phyloP scores from a whole-genome alignment of 1,140 invertebrate species.

The Drosophila athabasca region DNA sequence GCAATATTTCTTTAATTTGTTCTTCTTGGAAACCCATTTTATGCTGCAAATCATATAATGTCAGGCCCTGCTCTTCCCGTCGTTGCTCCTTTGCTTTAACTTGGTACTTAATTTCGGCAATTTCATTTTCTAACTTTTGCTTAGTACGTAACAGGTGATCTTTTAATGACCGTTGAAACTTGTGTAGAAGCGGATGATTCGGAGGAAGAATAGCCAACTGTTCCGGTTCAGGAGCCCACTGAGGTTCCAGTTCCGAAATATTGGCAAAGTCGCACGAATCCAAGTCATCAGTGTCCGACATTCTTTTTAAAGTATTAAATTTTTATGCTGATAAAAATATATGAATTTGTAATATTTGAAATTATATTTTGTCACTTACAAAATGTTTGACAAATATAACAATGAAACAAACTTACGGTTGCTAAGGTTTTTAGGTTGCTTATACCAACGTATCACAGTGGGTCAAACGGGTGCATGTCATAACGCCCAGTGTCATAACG shows the following conservation, averaged over 20 bases:
- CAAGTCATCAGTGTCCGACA: conserved; percentile 41
- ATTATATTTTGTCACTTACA: no score
- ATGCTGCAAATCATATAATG: conserved; percentile 84
- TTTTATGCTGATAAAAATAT: not conserved
- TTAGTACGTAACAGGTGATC: conserved; percentile 86
- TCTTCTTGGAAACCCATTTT: conserved; percentile 85
- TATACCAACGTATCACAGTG: no score
- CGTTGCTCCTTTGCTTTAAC: conserved; percentile 83
- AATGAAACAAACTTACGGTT: no score
- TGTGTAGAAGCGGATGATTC: conserved; percentile 87
- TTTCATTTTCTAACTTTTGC: conserved; percentile 85
- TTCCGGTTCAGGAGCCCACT: conserved; percentile 43
- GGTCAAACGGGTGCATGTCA: no score
- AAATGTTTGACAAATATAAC: no score
- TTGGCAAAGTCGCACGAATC: conserved; percentile 58
- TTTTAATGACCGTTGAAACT: conserved; percentile 87
- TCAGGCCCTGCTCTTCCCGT: conserved; percentile 83
- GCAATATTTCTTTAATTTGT: conserved; percentile 84
- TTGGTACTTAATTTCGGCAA: conserved; percentile 85
- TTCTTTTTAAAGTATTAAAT: conserved; percentile 3
- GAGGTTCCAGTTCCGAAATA: conserved; percentile 10
- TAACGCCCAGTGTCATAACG: no score
- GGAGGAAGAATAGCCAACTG: conserved; percentile 77
- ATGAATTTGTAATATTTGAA: no score
- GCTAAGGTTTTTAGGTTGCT: no score